Percentiles rank a stretch among this genome's conserved stretches.
Conservation (phyloP, 1,140 invertebrate genomes). For the Zaprionus taronus region DNA sequence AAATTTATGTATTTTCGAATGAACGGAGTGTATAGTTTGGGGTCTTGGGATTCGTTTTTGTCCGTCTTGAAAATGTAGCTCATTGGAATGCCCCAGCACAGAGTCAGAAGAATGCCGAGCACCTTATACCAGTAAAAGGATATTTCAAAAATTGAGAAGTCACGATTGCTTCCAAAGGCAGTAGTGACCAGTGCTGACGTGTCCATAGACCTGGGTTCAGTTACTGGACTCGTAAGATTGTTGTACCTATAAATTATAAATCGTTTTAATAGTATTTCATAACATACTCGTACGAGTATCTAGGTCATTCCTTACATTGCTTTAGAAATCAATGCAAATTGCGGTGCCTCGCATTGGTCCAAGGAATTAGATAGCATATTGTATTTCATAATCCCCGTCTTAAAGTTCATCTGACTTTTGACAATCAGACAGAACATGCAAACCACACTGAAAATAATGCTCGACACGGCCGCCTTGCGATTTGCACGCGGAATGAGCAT, state of each 20-base stretch:
- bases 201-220: neutral
- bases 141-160: conserved; percentile 86
- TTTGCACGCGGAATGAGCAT: conserved; percentile 90
- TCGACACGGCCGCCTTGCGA: conserved; percentile 88
- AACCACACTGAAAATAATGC: conserved; percentile 87
- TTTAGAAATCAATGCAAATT: conserved; percentile 50
- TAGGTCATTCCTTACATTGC: conserved; percentile 51
- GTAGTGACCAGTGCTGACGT: conserved; percentile 43
- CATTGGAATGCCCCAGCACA: conserved; percentile 86
- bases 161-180: conserved; percentile 68
- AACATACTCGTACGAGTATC: too few relatives aligned
- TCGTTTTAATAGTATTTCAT: too few relatives aligned
- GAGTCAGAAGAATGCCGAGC: conserved; percentile 87
- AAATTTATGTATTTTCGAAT: conserved; percentile 56
- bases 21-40: conserved; percentile 65
- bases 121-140: conserved; percentile 88
- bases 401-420: conserved; percentile 89
- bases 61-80: conserved; percentile 74
- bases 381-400: conserved; percentile 86
- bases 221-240: conserved; percentile 16
- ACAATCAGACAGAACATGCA: conserved; percentile 92
- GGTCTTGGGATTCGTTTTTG: conserved; percentile 48
- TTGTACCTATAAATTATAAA: neutral
- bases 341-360: conserved; percentile 86
- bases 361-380: conserved; percentile 85